Conservation (phyloP, 2,888 invertebrate genomes). For the Caradrina kadenii region DNA sequence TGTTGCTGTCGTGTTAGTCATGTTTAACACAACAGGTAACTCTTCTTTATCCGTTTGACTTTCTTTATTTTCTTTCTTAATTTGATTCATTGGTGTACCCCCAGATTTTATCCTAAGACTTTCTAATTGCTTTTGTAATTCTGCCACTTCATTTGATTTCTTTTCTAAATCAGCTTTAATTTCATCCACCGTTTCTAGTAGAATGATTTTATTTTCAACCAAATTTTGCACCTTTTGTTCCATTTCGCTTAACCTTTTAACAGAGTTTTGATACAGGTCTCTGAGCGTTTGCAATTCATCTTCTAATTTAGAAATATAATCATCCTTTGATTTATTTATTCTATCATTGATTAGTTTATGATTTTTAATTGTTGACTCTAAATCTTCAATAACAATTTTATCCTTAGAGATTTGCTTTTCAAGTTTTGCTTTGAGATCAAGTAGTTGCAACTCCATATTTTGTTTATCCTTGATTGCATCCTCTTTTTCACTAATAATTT, state of each 20-base stretch:
- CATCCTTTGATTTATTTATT: slow-evolving; percentile 76
- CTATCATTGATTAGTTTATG: slow-evolving; percentile 81
- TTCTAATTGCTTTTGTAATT: slow-evolving; percentile 70
- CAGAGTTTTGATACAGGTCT: slow-evolving; percentile 73
- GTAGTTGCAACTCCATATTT: slow-evolving; percentile 75
- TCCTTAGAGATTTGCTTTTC: slow-evolving; percentile 75
- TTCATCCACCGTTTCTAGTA: slow-evolving; percentile 64
- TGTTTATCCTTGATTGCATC: slow-evolving; percentile 77
- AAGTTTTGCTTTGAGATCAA: slow-evolving; percentile 73
- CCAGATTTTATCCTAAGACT: slow-evolving; percentile 73
- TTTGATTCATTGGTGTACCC: slow-evolving; percentile 37
- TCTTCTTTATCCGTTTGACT: slow-evolving; percentile 71
- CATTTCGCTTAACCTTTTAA: slow-evolving; percentile 69
- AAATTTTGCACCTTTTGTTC: slow-evolving; percentile 69
- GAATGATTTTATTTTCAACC: slow-evolving; percentile 66
- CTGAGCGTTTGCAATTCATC: slow-evolving; percentile 76
- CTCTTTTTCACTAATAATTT: slow-evolving; percentile 83
- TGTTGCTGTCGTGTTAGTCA: slow-evolving; percentile 38
- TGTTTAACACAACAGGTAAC: slow-evolving; percentile 38
- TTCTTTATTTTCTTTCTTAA: slow-evolving; percentile 48
- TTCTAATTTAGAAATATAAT: slow-evolving; percentile 76
- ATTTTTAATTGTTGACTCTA: slow-evolving; percentile 80
- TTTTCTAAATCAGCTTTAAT: slow-evolving; percentile 67
- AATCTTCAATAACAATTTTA: slow-evolving; percentile 76
- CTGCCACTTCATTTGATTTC: slow-evolving; percentile 73